phyloP scores from a whole-genome alignment of 2,888 invertebrate genomes.

The Noctua fimbriata region DNA sequence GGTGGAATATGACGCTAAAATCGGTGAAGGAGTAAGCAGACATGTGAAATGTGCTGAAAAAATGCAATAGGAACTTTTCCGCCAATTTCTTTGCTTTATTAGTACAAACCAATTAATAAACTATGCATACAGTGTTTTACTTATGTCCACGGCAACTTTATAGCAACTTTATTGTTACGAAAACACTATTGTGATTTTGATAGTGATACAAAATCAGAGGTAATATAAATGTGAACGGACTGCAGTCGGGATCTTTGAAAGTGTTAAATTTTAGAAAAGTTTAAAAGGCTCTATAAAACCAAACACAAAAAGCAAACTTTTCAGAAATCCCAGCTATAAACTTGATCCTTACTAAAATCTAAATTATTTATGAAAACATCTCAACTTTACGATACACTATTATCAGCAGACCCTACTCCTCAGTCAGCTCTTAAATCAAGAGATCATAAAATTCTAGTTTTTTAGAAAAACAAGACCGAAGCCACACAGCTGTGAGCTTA shows the following conservation, averaged over 20 bases:
- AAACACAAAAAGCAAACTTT: neutral
- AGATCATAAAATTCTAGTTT: constrained; percentile 54
- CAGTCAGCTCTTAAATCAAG: constrained; percentile 25
- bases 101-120: neutral
- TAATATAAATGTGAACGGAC: neutral
- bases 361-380: constrained; percentile 40
- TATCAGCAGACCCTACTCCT: constrained; percentile 6
- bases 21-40: rapidly evolving
- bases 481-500: neutral
- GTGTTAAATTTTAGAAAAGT: no score
- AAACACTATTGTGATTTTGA: neutral
- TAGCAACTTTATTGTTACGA: neutral
- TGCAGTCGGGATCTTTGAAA: neutral
- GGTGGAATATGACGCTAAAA: neutral
- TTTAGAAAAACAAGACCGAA: constrained; percentile 12
- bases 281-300: neutral
- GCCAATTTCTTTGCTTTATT: neutral
- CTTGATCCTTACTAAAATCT: constrained; percentile 25
- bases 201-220: neutral
- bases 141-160: neutral
- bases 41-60: neutral
- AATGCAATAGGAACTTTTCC: neutral
- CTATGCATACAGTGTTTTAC: neutral
- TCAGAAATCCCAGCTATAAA: constrained; percentile 1
- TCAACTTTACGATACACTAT: constrained; percentile 34